Evolutionary conservation across 1,140 invertebrate species (phyloP), one percentile per base, ranked within the genome.

Genomic region (Lepidostoma basale): DNA sequence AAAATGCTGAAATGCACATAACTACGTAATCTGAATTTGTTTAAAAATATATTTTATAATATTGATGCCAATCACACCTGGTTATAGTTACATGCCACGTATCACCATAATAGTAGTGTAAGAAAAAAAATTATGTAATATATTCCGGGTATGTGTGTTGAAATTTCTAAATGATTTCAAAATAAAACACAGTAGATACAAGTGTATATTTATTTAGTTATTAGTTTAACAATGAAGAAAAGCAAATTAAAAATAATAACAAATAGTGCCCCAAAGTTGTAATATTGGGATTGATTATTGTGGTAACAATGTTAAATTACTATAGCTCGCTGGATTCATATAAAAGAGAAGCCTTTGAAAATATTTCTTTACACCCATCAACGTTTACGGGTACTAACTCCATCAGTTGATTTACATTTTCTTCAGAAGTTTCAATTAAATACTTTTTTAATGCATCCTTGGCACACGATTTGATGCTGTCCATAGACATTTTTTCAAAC

Each of bases 301-400:
- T n/a, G 18, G 30, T 60, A 20, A 10, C 12, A 14, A 10, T 23
- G 14, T 16, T 23, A 16, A 47, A 16, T 6, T 23, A 16, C 6
- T 47, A 23, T 23, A 23, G 18, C 9, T 49, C 22, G 18, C 23
- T 18, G 18, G 2, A 20, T 5, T 3, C 18, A 18, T 6, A 63
- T 65, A 64, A 23, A n/a, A 64, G 22, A 54, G 78, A 77, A 40
- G 80, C 76, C 70, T 80, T 82, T 30, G 75, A 74, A 62, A 78
- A 68, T 10, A 82, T 79, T 67, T 78, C 76, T 77, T 82, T 82
- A 70, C 80, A 82, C 9, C 80, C 80, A 76, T 80, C 77, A 49
- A 73, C 20, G 12, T 59, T 23, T n/a, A 72, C 44, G 0, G 79
- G 78, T 77, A 81, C 72, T 62, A 82, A 80, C 62, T 78, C 76